Percentiles rank a stretch among this genome's conserved stretches.
phyloP scores from a whole-genome alignment of 2,113 vertebrate species.

The Menura novaehollandiae region DNA sequence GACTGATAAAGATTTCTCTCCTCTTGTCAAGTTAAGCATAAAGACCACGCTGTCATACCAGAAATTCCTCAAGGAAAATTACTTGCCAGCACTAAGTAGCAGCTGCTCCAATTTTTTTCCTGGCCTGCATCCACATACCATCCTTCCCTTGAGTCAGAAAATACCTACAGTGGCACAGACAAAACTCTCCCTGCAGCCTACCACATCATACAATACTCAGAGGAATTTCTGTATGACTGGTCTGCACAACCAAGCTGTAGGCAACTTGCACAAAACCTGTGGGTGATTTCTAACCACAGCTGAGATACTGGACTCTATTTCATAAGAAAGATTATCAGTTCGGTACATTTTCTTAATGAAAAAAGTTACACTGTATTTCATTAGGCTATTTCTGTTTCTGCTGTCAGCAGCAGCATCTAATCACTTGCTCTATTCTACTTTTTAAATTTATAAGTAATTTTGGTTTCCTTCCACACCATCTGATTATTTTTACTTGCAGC shows the following conservation, averaged over 20 bases:
- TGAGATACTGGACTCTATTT: background rate
- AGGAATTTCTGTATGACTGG: background rate
- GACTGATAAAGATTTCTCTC: background rate
- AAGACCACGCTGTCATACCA: background rate
- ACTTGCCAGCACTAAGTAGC: background rate
- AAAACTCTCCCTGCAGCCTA: background rate
- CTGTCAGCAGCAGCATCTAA: background rate
- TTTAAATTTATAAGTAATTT: background rate
- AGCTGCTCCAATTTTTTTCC: background rate
- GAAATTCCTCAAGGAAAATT: background rate
- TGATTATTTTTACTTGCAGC: background rate
- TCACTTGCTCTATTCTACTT: background rate
- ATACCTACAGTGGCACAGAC: background rate
- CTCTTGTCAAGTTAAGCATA: background rate
- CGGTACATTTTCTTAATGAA: background rate
- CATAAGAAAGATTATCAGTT: background rate
- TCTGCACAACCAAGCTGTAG: background rate
- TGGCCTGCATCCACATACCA: background rate
- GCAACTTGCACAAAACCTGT: background rate
- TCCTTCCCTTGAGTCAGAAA: background rate
- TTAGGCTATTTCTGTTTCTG: background rate
- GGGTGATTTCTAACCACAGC: background rate
- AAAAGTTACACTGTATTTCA: background rate
- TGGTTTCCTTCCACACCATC: background rate
- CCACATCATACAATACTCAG: no score